A percentile compares a stretch with the other conserved stretches of the same genome.
Evolutionary conservation across 2,888 invertebrate species (phyloP).

Genomic region (Timandra comae): DNA sequence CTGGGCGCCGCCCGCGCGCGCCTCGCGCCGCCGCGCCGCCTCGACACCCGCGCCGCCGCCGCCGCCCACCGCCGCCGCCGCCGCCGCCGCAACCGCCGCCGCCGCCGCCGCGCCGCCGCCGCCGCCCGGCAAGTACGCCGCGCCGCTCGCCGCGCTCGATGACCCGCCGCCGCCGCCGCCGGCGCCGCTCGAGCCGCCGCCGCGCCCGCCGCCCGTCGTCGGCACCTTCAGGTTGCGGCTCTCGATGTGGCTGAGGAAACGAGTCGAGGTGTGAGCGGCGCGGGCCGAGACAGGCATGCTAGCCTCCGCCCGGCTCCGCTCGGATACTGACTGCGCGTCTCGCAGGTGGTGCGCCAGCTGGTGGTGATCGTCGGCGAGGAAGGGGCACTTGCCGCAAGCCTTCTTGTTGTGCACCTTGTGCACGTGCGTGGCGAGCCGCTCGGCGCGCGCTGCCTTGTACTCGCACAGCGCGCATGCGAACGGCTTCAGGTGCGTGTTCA

Average conservation of each 20-base stretch:
- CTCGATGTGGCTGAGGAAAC: conserved; percentile 75
- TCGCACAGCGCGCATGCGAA: conserved; percentile 94
- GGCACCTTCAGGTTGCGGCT: conserved; percentile 77
- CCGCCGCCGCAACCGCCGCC: conserved; percentile 3
- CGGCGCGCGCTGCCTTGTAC: conserved; percentile 94
- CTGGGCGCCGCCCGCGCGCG: conserved; percentile 75
- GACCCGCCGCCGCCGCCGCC: conserved; percentile 23
- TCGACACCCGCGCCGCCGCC: conserved; percentile 29
- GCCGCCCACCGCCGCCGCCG: conserved; percentile 17
- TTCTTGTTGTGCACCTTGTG: conserved; percentile 94
- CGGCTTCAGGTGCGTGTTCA: conserved; percentile 95
- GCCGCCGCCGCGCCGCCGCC: conserved; percentile 7
- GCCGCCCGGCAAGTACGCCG: conserved; percentile 12
- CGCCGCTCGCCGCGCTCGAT: conserved; percentile 23
- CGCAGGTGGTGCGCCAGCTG: conserved; percentile 87
- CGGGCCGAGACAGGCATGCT: neutral
- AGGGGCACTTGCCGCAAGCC: conserved; percentile 92
- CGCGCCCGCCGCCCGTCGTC: conserved; percentile 46
- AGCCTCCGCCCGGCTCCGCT: neutral
- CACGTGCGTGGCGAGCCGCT: conserved; percentile 92
- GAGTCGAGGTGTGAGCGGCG: neutral
- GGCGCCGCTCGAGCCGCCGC: conserved; percentile 38
- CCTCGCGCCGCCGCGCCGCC: conserved; percentile 35
- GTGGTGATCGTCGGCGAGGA: conserved; percentile 88
- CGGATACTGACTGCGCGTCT: conserved; percentile 82